Conservation (phyloP, 2,113 vertebrate species). For the Onychostruthus taczanowskii region DNA sequence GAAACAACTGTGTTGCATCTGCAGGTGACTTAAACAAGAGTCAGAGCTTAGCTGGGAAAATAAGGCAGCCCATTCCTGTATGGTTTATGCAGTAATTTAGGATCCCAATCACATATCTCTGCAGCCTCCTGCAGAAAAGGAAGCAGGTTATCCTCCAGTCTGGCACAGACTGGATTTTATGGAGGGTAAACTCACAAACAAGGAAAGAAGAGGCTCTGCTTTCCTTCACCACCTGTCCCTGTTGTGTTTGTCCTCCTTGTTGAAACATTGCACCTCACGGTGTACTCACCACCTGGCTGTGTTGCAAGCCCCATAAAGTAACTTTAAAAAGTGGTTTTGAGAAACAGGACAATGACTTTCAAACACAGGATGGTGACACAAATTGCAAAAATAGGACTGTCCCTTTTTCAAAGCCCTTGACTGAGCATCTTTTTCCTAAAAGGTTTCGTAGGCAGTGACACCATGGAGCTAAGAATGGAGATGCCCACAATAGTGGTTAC, state of each 20-base stretch:
- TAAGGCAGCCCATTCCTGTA: neutral
- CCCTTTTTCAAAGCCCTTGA: neutral
- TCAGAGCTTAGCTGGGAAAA: neutral
- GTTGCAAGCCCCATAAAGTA: neutral
- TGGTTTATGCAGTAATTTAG: neutral
- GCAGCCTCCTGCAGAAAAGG: neutral
- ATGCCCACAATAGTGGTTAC: neutral
- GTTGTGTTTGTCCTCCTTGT: neutral
- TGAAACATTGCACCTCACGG: neutral
- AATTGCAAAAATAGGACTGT: constrained; percentile 15
- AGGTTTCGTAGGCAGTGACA: neutral
- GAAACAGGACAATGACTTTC: neutral
- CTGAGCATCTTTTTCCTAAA: constrained; percentile 28
- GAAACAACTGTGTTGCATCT: neutral
- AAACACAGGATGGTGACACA: neutral
- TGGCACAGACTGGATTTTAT: neutral
- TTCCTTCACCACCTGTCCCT: neutral
- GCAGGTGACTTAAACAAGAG: neutral
- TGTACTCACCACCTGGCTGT: neutral
- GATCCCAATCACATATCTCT: neutral
- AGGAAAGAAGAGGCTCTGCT: neutral
- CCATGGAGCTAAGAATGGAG: neutral
- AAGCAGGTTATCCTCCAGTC: neutral
- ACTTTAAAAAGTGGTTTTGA: neutral
- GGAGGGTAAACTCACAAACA: neutral